phyloP scores from a whole-genome alignment of 2,888 invertebrate species.

The Polymixis lichenea region DNA sequence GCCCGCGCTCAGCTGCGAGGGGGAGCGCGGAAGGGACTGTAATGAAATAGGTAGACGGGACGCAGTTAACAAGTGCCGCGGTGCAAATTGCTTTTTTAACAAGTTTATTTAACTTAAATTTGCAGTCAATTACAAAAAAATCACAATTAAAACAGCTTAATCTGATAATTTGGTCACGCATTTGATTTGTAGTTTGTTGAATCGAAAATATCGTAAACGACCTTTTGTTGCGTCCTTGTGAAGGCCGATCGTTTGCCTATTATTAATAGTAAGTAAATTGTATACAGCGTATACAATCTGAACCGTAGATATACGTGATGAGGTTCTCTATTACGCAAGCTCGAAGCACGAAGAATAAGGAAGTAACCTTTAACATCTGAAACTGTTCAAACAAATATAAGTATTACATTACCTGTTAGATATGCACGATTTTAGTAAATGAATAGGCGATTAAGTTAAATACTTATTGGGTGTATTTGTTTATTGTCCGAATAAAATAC shows the following conservation, averaged over 20 bases:
- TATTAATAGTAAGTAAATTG: conserved; percentile 72
- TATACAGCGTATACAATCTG: conserved; percentile 75
- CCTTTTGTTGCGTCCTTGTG: conserved; percentile 83
- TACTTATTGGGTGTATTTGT: conserved; percentile 65
- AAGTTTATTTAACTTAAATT: conserved; percentile 69
- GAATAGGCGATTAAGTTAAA: conserved; percentile 68
- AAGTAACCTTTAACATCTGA: conserved; percentile 88
- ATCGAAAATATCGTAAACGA: conserved; percentile 73
- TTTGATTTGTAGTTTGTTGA: conserved; percentile 65
- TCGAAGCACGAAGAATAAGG: conserved; percentile 81
- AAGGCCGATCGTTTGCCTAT: conserved; percentile 84
- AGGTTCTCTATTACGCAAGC: conserved; percentile 81
- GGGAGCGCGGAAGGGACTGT: conserved; percentile 68
- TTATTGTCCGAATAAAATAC: conserved; percentile 65
- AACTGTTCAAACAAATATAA: conserved; percentile 85
- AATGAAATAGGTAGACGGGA: conserved; percentile 73
- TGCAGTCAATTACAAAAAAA: conserved; percentile 69
- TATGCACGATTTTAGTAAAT: conserved; percentile 82
- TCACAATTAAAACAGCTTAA: conserved; percentile 60
- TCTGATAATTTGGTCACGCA: conserved; percentile 67
- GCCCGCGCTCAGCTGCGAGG: conserved; percentile 54
- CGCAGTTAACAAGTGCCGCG: conserved; percentile 68
- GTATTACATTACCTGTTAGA: conserved; percentile 82
- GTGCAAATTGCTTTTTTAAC: conserved; percentile 76
- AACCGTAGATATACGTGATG: conserved; percentile 79